phyloP scores from a whole-genome alignment of 2,113 vertebrate genomes.

The Hemicordylus capensis region DNA sequence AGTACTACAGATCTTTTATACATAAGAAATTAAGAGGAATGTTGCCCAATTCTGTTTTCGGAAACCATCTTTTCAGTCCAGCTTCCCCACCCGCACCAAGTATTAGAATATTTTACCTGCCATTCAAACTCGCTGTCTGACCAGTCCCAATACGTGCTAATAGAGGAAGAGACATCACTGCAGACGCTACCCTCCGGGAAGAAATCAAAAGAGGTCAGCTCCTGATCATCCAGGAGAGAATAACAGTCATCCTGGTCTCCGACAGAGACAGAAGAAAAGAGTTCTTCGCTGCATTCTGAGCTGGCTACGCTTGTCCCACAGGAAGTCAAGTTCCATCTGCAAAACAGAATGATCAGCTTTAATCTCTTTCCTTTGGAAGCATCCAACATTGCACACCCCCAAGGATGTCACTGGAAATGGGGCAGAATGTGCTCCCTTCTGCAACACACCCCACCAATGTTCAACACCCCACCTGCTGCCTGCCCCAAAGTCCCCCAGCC shows the following conservation, averaged over 20 bases:
- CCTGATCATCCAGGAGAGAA: slow-evolving; percentile 95
- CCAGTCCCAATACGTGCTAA: slow-evolving; percentile 99
- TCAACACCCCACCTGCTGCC: too few relatives aligned
- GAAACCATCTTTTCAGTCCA: not conserved
- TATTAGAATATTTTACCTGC: slow-evolving; percentile 84
- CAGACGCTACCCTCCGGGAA: slow-evolving; percentile 98
- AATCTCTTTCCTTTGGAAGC: not conserved
- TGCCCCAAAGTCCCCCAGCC: too few relatives aligned
- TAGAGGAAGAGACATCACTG: slow-evolving; percentile 98
- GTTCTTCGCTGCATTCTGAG: slow-evolving; percentile 97
- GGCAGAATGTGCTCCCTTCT: too few relatives aligned
- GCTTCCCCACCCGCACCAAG: not conserved
- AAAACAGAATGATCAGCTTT: slow-evolving; percentile 25
- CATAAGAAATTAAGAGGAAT: not conserved
- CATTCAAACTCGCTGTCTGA: slow-evolving; percentile 99
- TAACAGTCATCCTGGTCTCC: slow-evolving; percentile 97
- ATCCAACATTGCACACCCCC: not conserved
- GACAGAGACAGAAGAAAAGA: slow-evolving; percentile 96
- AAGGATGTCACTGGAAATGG: too few relatives aligned
- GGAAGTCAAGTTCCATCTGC: slow-evolving; percentile 96
- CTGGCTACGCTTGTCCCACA: slow-evolving; percentile 97
- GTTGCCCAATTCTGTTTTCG: not conserved
- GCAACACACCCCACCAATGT: too few relatives aligned
- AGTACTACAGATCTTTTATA: not conserved
- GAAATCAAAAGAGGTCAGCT: slow-evolving; percentile 94